Conservation (phyloP, 2,888 invertebrate species). For the Pteria penguin region DNA sequence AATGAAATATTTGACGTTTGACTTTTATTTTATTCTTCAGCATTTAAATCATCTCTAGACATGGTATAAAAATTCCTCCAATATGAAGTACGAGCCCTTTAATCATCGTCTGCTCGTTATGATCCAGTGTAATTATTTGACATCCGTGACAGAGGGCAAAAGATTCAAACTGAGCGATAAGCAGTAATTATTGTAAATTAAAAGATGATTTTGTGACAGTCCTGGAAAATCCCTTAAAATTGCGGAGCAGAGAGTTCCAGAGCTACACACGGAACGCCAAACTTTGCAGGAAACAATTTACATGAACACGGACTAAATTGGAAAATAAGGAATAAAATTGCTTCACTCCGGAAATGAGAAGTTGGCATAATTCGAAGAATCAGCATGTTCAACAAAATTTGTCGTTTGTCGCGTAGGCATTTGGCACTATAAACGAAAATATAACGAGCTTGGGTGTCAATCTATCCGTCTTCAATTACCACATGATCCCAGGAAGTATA, state of each 20-base stretch:
- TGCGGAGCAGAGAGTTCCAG: neutral
- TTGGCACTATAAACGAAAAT: no score
- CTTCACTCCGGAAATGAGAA: slow-evolving; percentile 27
- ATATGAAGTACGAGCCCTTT: slow-evolving; percentile 5
- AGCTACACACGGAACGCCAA: neutral
- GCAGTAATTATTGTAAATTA: slow-evolving; percentile 31
- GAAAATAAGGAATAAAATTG: neutral
- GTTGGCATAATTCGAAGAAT: slow-evolving; percentile 33
- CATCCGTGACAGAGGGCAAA: slow-evolving; percentile 25
- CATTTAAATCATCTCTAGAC: neutral
- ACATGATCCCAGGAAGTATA: no score
- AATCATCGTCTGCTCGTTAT: neutral
- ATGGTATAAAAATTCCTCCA: neutral
- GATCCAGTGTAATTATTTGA: neutral
- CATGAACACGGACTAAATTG: slow-evolving; percentile 24
- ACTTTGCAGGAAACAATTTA: slow-evolving; percentile 26
- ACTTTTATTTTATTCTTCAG: slow-evolving; percentile 5
- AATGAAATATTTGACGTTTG: slow-evolving; percentile 13
- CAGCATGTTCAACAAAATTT: slow-evolving; percentile 13
- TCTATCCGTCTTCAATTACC: no score
- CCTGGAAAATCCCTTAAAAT: slow-evolving; percentile 19
- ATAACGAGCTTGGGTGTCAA: no score
- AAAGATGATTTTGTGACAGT: slow-evolving; percentile 37
- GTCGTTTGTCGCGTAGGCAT: no score
- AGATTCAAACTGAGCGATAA: slow-evolving; percentile 17